Evolutionary conservation across 2,888 invertebrate species (phyloP), one percentile per base, ranked within the genome.

Genomic region (Diarsia mendica): DNA sequence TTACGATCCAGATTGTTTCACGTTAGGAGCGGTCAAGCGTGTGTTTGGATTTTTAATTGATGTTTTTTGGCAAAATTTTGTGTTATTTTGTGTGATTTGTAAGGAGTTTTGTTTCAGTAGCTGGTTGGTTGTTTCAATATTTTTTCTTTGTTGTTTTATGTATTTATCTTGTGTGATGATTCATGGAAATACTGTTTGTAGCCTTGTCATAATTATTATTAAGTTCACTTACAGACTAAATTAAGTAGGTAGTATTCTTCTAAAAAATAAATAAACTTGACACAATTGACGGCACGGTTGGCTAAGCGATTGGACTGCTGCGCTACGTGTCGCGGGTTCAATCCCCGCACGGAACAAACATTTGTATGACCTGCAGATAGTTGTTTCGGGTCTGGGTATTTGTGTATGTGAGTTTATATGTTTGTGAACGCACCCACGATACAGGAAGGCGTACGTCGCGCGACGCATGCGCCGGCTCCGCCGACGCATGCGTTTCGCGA

Each of bases 1-100:
- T 86, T 87, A 87, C 88, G 77, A 83, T 76, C 61, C 67, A 80
- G 72, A 85, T 88, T 87, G 83, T 82, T 87, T 79, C 68, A 63
- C 77, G 28, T 76, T 75, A 68, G 74, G 71, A 44, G 58, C 67
- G 75, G 82, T 81, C 83, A 85, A 80, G 75, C 51, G 80, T 64
- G 69, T 69, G 53, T 65, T 71, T 20, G 11, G 18, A 46, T 78
- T 72, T 73, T 48, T 82, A 70, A 8, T 53, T 67, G 5, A 39
- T 48, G n/a, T 20, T 58, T 23, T 23, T 49, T 10, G 48, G 55
- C 13, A 75, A 61, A 63, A 23, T 33, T 51, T 33, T 49, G 0
- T 51, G 18, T 18, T 48, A 0, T 48, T 18, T 67, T 79, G 1
- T 18, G 44, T 23, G 23, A 49, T 72, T 67, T 60, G 13, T 49